Evolutionary conservation across 1,140 invertebrate genomes (phyloP).

Genomic region (Mercenaria mercenaria): DNA sequence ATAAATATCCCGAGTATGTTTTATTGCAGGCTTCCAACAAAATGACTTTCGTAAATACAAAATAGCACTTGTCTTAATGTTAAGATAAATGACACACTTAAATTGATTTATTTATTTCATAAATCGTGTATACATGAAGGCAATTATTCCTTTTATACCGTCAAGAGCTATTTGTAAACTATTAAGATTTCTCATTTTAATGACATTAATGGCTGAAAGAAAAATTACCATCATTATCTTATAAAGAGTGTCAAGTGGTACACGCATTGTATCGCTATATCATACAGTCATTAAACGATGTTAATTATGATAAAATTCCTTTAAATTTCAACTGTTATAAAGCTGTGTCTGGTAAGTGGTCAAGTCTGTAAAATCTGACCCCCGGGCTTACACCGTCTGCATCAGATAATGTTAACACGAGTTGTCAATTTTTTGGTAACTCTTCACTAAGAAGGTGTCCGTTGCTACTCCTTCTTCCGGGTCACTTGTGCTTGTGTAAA

Average conservation of each 20-base stretch:
- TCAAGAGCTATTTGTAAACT: background rate
- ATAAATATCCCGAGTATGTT: too few species aligned
- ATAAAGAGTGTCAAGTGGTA: background rate
- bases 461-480: background rate
- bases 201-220: background rate
- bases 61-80: too few species aligned
- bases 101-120: slow-evolving; percentile 13
- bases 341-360: background rate
- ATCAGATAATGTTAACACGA: slow-evolving; percentile 6
- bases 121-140: background rate
- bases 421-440: slow-evolving; percentile 25
- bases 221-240: background rate
- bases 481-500: background rate
- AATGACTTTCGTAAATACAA: too few species aligned
- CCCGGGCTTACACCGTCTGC: slow-evolving; percentile 4
- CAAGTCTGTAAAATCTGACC: background rate
- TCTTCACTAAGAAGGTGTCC: slow-evolving; percentile 16
- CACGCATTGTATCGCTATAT: background rate
- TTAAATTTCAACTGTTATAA: background rate
- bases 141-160: background rate
- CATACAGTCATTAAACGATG: background rate
- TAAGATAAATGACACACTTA: background rate
- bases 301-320: slow-evolving; percentile 23
- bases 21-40: too few species aligned
- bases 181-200: background rate